Percentiles rank a stretch among this genome's conserved stretches.
phyloP scores from a whole-genome alignment of 2,888 invertebrate species.

The Drosophila fulvimacula region DNA sequence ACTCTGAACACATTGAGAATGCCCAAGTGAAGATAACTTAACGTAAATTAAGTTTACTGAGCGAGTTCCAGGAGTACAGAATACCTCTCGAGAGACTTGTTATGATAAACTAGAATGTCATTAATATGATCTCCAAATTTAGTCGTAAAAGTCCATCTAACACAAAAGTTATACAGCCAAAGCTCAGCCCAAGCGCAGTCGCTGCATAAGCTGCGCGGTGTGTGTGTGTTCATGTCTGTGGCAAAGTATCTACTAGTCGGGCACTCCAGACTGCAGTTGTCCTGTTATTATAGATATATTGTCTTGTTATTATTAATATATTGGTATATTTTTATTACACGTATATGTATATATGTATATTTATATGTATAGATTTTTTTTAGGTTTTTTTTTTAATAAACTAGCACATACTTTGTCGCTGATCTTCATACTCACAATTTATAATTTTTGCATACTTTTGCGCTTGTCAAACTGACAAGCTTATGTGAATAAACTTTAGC shows the following conservation, averaged over 20 bases:
- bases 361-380: not conserved
- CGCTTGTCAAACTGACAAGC: not conserved
- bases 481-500: not conserved
- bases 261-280: not conserved
- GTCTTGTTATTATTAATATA: not conserved
- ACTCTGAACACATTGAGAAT: too few relatives aligned
- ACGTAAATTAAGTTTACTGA: too few relatives aligned
- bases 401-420: conserved; percentile 1
- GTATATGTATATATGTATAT: not conserved
- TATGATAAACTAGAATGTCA: too few relatives aligned
- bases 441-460: conserved; percentile 2
- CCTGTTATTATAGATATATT: not conserved
- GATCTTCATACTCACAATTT: not conserved
- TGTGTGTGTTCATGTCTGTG: too few relatives aligned
- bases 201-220: too few relatives aligned
- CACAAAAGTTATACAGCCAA: not conserved
- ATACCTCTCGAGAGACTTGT: too few relatives aligned
- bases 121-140: not conserved
- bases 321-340: not conserved
- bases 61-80: too few relatives aligned
- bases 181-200: too few relatives aligned
- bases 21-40: too few relatives aligned
- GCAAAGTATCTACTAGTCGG: not conserved
- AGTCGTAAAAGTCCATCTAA: not conserved
- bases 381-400: not conserved